These are phyloP conservation scores for Rhagophthalmus giganteus DNA, from an alignment of 2,888 invertebrate species.

Conservation along the genomic window DNA sequence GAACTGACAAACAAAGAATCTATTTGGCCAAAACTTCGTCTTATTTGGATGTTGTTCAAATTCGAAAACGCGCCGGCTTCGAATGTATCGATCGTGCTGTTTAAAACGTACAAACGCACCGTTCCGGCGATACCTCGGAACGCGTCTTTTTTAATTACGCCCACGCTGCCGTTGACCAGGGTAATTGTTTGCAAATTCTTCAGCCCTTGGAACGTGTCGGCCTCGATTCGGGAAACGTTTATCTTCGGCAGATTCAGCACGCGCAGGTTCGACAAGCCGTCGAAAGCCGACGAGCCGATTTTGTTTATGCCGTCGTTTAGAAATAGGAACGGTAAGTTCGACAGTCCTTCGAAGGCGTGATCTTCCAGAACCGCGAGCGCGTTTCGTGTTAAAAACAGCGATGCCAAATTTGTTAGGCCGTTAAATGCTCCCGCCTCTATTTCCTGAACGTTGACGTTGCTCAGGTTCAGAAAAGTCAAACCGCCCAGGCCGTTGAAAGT, in stretches of 20 bases:
- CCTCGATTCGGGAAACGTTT: background rate
- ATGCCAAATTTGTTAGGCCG: background rate
- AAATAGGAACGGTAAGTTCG: too few relatives aligned
- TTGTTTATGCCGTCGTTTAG: too few relatives aligned
- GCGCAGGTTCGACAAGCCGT: too few relatives aligned
- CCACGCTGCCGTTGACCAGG: slow-evolving; percentile 1
- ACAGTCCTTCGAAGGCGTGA: background rate
- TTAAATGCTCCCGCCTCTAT: slow-evolving; percentile 2
- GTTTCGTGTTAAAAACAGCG: slow-evolving; percentile 12
- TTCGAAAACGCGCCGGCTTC: background rate
- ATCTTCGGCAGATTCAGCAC: background rate
- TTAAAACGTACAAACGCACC: background rate
- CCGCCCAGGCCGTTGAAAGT: background rate
- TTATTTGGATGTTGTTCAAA: background rate
- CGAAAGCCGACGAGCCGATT: too few relatives aligned
- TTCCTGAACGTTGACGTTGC: background rate
- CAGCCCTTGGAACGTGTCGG: slow-evolving; percentile 4
- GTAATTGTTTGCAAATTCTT: background rate
- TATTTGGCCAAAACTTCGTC: background rate
- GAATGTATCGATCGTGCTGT: background rate
- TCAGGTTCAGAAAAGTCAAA: background rate
- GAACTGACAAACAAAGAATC: background rate
- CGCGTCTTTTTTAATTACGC: background rate
- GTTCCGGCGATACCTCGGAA: background rate
- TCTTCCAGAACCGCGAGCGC: background rate